These are phyloP conservation scores for Hippocampus abdominalis DNA, from an alignment of 2,113 vertebrate genomes.

Conservation along the genomic window DNA sequence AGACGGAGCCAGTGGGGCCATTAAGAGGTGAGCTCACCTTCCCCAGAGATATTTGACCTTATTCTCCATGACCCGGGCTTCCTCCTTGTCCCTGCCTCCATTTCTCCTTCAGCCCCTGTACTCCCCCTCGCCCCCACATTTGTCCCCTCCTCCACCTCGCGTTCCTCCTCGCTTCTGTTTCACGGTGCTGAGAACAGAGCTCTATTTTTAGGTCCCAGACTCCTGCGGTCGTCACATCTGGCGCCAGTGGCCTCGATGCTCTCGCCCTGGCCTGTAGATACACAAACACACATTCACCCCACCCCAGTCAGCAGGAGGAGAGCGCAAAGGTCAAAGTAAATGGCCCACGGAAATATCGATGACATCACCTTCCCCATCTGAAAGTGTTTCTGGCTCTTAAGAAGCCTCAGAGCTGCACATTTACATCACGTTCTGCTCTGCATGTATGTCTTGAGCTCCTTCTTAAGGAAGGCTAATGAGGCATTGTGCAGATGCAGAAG, in stretches of 20 bases:
- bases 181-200: conserved; percentile 71
- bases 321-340: conserved; percentile 65
- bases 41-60: conserved; percentile 54
- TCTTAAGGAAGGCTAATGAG: conserved; percentile 24
- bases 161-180: conserved; percentile 52
- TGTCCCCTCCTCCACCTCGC: conserved; percentile 20
- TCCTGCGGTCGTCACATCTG: conserved; percentile 79
- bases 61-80: conserved; percentile 63
- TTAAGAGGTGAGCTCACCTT: conserved; percentile 76
- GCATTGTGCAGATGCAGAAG: conserved; percentile 12
- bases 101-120: conserved; percentile 21
- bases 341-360: conserved; percentile 46
- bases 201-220: conserved; percentile 76
- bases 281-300: conserved; percentile 52
- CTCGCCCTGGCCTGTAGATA: conserved; percentile 61
- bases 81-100: conserved; percentile 34
- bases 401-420: conserved; percentile 14
- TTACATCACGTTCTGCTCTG: conserved; percentile 36
- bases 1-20: conserved; percentile 68
- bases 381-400: conserved; percentile 29
- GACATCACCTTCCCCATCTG: conserved; percentile 57
- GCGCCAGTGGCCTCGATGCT: conserved; percentile 70
- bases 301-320: conserved; percentile 42
- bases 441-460: conserved; percentile 25
- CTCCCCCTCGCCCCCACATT: conserved; percentile 24